Evolutionary conservation across 2,113 vertebrate genomes (phyloP).

Genomic region (Pogona vitticeps): DNA sequence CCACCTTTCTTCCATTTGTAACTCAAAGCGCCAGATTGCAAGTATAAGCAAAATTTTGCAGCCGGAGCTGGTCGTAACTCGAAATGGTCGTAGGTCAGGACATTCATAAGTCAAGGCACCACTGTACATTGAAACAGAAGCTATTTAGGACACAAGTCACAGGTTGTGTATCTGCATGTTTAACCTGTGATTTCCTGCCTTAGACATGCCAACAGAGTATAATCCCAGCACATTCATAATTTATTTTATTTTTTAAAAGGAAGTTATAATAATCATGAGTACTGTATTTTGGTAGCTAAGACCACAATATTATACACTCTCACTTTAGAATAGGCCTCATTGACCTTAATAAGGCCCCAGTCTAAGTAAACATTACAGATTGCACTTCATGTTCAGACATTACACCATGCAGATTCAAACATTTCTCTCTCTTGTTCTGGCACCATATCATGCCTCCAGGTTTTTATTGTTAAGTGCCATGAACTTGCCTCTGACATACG

Average conservation of each 20-base stretch:
- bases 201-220: background rate
- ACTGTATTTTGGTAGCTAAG: background rate
- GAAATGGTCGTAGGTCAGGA: too few relatives aligned
- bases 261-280: conserved; percentile 18
- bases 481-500: too few relatives aligned
- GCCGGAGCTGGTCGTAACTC: too few relatives aligned
- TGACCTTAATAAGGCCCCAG: background rate
- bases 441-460: too few relatives aligned
- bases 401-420: background rate
- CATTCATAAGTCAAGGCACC: too few relatives aligned
- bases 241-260: background rate
- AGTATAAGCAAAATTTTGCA: too few relatives aligned
- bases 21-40: too few relatives aligned
- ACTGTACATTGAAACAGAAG: conserved; percentile 25
- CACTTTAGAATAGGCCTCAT: background rate
- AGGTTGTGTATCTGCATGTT: conserved; percentile 32
- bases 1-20: too few relatives aligned
- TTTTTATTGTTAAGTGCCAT: too few relatives aligned
- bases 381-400: background rate
- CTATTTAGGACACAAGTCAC: conserved; percentile 34
- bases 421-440: too few relatives aligned
- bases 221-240: background rate
- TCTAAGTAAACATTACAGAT: background rate
- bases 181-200: conserved; percentile 29
- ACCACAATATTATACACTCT: background rate